Percentiles rank a stretch among this genome's conserved stretches.
Conservation (phyloP, 2,113 vertebrate genomes). For the Archilochus colubris region DNA sequence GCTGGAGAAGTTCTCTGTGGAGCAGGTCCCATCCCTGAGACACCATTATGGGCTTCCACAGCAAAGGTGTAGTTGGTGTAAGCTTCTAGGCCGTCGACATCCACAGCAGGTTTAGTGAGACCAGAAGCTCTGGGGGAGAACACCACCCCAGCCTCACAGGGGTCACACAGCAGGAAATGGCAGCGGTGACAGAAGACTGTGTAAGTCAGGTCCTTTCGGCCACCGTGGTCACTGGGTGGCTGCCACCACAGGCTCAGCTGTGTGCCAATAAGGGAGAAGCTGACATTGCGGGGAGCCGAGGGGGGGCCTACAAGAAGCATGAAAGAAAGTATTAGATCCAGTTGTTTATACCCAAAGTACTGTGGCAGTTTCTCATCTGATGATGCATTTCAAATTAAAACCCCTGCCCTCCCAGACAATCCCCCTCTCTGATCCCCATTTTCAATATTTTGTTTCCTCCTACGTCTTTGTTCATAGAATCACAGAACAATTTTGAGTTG, state of each 20-base stretch:
- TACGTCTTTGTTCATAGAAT: neutral
- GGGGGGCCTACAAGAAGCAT: constrained; percentile 72
- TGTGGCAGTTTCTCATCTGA: neutral
- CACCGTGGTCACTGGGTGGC: constrained; percentile 71
- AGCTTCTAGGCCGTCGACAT: constrained; percentile 70
- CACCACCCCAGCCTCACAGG: constrained; percentile 55
- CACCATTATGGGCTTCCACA: constrained; percentile 74
- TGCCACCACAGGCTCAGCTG: constrained; percentile 77
- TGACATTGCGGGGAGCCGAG: constrained; percentile 76
- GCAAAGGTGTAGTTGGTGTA: constrained; percentile 79
- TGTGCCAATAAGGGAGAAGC: constrained; percentile 68
- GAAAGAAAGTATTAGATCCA: neutral
- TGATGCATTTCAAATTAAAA: neutral
- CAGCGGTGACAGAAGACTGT: constrained; percentile 74
- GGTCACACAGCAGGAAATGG: constrained; percentile 57
- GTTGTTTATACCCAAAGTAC: neutral
- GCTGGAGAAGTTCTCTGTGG: constrained; percentile 35
- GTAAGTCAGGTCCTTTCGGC: constrained; percentile 77
- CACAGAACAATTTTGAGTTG: neutral
- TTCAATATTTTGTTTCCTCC: neutral
- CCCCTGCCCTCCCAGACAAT: neutral
- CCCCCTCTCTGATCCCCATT: neutral
- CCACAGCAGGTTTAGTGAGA: constrained; percentile 56
- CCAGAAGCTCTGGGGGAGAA: constrained; percentile 66
- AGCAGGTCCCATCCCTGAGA: constrained; percentile 65